Conservation (phyloP, 2,113 vertebrate species). For the Rhynchomys soricoides region DNA sequence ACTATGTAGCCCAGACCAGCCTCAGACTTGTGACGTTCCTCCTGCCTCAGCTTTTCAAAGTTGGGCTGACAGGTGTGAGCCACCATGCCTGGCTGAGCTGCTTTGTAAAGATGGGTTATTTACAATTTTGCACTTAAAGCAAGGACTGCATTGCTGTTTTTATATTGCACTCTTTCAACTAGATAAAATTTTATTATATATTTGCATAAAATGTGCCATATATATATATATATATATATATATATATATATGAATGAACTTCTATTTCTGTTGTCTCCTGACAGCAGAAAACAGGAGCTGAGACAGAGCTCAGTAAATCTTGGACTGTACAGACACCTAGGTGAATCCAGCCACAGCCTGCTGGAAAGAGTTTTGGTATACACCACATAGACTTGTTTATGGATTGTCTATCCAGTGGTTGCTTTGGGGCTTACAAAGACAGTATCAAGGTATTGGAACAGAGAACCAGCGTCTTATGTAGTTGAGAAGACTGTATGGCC, state of each 20-base stretch:
- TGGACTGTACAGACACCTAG: neutral
- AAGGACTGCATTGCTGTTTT: neutral
- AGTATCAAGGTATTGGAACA: neutral
- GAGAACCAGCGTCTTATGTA: neutral
- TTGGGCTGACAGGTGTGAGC: neutral
- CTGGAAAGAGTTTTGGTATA: neutral
- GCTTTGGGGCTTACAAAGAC: neutral
- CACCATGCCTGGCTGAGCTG: neutral
- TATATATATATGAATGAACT: neutral
- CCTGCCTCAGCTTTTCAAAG: neutral
- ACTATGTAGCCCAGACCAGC: neutral
- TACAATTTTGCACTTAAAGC: constrained; percentile 5
- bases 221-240: too few relatives aligned
- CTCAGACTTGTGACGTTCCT: neutral
- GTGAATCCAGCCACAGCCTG: neutral
- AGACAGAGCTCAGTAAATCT: neutral
- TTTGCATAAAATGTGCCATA: neutral
- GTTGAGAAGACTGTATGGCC: neutral
- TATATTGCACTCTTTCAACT: neutral
- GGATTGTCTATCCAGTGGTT: neutral
- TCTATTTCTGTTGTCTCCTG: neutral
- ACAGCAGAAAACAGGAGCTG: neutral
- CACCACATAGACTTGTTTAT: too few relatives aligned
- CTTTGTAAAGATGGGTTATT: neutral
- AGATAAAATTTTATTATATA: neutral